A percentile compares a stretch with the other conserved stretches of the same genome.
phyloP scores from a whole-genome alignment of 2,113 vertebrate genomes.

The Verasper variegatus region DNA sequence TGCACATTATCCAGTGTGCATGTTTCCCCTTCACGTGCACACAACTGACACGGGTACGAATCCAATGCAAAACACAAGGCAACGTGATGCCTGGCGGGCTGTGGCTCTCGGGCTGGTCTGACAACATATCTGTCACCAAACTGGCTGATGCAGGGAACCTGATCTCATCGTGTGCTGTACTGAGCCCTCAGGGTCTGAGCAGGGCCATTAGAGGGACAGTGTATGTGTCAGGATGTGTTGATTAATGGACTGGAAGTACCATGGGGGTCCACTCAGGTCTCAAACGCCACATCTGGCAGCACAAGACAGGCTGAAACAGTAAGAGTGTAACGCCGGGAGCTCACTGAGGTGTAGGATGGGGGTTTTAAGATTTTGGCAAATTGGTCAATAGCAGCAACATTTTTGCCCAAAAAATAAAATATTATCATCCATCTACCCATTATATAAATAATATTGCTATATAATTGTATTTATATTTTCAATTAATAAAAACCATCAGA shows the following conservation, averaged over 20 bases:
- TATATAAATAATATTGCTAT: too few species aligned
- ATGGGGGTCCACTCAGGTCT: slow-evolving; percentile 37
- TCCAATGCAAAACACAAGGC: slow-evolving; percentile 10
- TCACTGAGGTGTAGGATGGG: neutral
- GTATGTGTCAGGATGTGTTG: slow-evolving; percentile 45
- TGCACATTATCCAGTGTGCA: too few species aligned
- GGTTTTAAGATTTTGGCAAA: neutral
- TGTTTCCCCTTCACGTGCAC: too few species aligned
- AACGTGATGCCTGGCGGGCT: neutral
- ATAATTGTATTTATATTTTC: too few species aligned
- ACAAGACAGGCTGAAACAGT: slow-evolving; percentile 25
- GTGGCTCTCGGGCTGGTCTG: slow-evolving; percentile 26
- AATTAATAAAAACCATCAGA: neutral
- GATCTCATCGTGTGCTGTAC: slow-evolving; percentile 50
- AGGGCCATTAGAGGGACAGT: slow-evolving; percentile 34
- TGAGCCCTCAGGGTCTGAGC: slow-evolving; percentile 33
- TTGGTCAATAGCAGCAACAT: neutral
- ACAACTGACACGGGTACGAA: slow-evolving; percentile 13
- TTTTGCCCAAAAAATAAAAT: neutral
- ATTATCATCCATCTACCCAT: too few species aligned
- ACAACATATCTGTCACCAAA: slow-evolving; percentile 53
- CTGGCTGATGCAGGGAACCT: slow-evolving; percentile 31
- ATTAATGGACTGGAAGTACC: slow-evolving; percentile 56
- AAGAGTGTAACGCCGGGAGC: neutral
- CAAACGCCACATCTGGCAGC: slow-evolving; percentile 50